phyloP scores from a whole-genome alignment of 2,888 invertebrate genomes.

The Athetis lepigone region DNA sequence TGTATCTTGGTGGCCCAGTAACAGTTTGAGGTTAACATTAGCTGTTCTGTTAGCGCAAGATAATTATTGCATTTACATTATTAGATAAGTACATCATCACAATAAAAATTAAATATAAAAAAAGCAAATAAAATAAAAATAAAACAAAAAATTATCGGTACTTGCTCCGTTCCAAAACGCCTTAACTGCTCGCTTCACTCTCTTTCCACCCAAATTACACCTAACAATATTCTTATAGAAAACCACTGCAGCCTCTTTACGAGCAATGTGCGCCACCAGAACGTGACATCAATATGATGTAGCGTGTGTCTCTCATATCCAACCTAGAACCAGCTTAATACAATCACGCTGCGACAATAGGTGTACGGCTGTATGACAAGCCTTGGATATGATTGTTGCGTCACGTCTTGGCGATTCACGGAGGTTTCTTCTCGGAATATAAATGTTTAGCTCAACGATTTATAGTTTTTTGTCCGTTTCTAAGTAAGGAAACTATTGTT shows the following conservation, averaged over 20 bases:
- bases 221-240: neutral
- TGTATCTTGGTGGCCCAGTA: too few species aligned
- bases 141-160: too few species aligned
- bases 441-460: neutral
- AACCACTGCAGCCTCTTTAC: neutral
- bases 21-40: too few species aligned
- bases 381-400: neutral
- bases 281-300: constrained; percentile 5
- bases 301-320: neutral
- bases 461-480: too few species aligned
- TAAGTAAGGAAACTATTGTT: too few species aligned
- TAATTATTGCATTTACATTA: too few species aligned
- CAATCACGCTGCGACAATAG: neutral
- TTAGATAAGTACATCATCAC: too few species aligned
- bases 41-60: too few species aligned
- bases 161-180: too few species aligned
- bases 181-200: neutral
- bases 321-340: neutral
- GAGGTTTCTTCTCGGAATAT: neutral
- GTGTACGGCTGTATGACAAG: neutral
- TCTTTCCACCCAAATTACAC: neutral
- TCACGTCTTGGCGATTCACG: neutral
- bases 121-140: too few species aligned
- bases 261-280: neutral
- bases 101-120: too few species aligned